Evolutionary conservation across 2,888 invertebrate species (phyloP).

Genomic region (Microctonus hyperodae): DNA sequence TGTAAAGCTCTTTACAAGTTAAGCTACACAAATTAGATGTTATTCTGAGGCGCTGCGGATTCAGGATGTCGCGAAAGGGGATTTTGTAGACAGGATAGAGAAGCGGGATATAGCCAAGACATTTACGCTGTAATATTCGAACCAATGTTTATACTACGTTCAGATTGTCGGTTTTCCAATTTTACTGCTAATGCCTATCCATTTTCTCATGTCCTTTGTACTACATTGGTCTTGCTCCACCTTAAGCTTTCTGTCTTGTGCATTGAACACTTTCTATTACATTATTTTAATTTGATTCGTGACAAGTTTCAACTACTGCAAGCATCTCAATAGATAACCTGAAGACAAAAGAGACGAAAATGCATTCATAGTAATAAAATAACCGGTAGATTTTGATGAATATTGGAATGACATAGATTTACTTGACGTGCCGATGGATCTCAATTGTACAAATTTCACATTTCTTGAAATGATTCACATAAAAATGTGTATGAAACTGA

Average conservation of each 20-base stretch:
- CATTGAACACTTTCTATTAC: slow-evolving; percentile 20
- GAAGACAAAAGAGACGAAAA: not conserved
- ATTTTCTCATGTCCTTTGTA: no score
- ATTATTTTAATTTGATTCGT: not conserved
- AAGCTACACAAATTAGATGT: slow-evolving; percentile 61
- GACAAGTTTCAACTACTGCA: not conserved
- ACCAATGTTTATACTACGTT: slow-evolving; percentile 22
- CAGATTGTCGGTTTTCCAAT: slow-evolving; percentile 31
- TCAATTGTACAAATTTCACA: not conserved
- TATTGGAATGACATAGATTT: not conserved
- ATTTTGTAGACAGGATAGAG: not conserved
- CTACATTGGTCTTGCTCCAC: not conserved
- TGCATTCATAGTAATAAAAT: not conserved
- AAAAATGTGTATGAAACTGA: no score
- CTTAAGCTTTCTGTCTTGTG: slow-evolving; percentile 1
- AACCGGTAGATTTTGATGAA: not conserved
- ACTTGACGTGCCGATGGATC: not conserved
- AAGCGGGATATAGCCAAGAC: slow-evolving; percentile 11
- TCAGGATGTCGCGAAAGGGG: slow-evolving; percentile 17
- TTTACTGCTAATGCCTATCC: slow-evolving; percentile 31
- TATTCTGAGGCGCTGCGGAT: slow-evolving; percentile 50
- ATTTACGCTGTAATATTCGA: slow-evolving; percentile 14
- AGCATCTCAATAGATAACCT: slow-evolving; percentile 29
- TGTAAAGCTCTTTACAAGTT: slow-evolving; percentile 55
- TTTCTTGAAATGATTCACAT: not conserved